phyloP scores from a whole-genome alignment of 2,888 invertebrate species.

The Anagyrus pseudococci region DNA sequence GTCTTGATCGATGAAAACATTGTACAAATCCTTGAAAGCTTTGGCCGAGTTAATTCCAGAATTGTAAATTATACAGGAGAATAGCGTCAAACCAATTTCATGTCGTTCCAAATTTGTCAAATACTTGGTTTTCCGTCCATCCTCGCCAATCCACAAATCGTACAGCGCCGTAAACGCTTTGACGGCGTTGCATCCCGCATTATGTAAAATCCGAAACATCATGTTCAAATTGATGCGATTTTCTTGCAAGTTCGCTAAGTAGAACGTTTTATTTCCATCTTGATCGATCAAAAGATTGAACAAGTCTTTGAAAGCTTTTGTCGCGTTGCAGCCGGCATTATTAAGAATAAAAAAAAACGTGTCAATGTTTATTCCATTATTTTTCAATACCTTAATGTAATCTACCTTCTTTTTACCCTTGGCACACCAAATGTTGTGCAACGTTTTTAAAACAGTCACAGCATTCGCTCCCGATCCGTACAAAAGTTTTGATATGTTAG shows the following conservation, averaged over 20 bases:
- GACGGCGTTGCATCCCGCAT: background rate
- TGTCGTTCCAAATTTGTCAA: background rate
- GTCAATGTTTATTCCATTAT: background rate
- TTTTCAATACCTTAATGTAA: too few relatives aligned
- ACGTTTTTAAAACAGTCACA: slow-evolving; percentile 42
- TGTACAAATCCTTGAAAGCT: background rate
- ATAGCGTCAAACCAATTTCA: background rate
- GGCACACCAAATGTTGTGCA: slow-evolving; percentile 41
- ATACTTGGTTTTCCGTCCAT: background rate
- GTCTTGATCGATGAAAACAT: background rate
- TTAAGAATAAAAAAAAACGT: background rate
- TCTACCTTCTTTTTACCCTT: too few relatives aligned
- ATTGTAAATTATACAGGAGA: background rate
- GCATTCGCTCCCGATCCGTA: slow-evolving; percentile 41
- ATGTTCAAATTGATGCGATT: background rate
- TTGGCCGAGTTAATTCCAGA: background rate
- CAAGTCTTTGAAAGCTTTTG: background rate
- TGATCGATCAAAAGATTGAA: slow-evolving; percentile 1
- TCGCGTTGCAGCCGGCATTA: background rate
- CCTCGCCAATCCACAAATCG: background rate
- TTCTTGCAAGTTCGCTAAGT: background rate
- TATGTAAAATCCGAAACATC: background rate
- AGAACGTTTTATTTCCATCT: background rate
- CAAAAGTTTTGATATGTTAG: slow-evolving; percentile 46
- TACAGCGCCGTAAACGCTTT: background rate